A percentile compares a stretch with the other conserved stretches of the same genome.
These are phyloP conservation scores for Cryptocephalus primarius DNA, from an alignment of 2,888 invertebrate genomes.

Conservation along the genomic window DNA sequence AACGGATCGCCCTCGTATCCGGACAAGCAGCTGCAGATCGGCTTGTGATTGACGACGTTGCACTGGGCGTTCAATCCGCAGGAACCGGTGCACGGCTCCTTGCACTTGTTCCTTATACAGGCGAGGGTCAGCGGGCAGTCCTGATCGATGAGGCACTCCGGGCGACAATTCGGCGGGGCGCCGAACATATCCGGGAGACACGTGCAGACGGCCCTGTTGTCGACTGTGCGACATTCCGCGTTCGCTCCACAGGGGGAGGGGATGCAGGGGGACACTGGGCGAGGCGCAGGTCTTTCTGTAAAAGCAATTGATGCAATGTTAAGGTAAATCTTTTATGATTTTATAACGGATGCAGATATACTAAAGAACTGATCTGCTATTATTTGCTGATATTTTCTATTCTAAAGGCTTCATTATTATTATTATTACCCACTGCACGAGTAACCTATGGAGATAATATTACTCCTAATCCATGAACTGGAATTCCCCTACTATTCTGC, in stretches of 20 bases:
- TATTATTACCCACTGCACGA: too few species aligned
- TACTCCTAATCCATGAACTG: too few species aligned
- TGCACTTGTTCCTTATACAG: conserved; percentile 60
- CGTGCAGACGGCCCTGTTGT: conserved; percentile 58
- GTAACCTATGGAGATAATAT: too few species aligned
- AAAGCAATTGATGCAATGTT: too few species aligned
- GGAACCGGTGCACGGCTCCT: conserved; percentile 65
- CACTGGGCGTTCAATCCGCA: conserved; percentile 70
- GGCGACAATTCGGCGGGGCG: conserved; percentile 66
- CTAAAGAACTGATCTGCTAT: too few species aligned
- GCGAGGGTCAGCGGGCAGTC: conserved; percentile 66
- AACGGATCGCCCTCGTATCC: conserved; percentile 76
- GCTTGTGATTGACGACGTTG: conserved; percentile 61
- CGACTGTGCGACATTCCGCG: conserved; percentile 52
- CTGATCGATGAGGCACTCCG: conserved; percentile 67
- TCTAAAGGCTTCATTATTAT: too few species aligned
- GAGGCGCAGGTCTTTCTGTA: conserved; percentile 24
- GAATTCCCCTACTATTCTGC: too few species aligned
- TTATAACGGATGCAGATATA: too few species aligned
- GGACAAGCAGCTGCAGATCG: conserved; percentile 60
- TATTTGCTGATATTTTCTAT: too few species aligned
- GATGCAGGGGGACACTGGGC: conserved; percentile 52
- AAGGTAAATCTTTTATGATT: too few species aligned
- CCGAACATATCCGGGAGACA: conserved; percentile 66
- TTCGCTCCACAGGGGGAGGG: conserved; percentile 65